These are phyloP conservation scores for Mycalesis mineus DNA, from an alignment of 2,888 invertebrate species.

Conservation along the genomic window DNA sequence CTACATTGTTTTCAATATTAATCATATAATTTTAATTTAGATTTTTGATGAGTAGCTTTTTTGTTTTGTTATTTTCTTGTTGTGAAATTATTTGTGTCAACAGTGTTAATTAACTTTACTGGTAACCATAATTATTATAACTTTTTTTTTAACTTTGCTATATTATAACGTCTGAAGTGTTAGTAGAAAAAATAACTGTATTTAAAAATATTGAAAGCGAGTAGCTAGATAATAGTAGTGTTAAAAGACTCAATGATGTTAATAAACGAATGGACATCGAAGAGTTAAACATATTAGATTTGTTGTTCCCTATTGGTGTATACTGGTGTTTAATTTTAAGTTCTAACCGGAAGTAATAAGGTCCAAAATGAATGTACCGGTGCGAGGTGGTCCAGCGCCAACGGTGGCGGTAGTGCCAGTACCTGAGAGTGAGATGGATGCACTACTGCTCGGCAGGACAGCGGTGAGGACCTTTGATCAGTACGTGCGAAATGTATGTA, in stretches of 20 bases:
- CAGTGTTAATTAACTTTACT: too few species aligned
- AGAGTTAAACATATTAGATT: background rate
- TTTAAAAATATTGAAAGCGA: background rate
- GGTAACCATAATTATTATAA: too few species aligned
- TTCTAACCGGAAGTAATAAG: slow-evolving; percentile 33
- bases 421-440: slow-evolving; percentile 88
- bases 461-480: slow-evolving; percentile 84
- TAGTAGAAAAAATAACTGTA: background rate
- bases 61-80: too few species aligned
- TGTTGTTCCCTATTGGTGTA: background rate
- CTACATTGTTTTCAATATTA: background rate
- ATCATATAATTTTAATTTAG: background rate
- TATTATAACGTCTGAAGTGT: background rate
- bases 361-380: slow-evolving; percentile 55
- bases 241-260: background rate
- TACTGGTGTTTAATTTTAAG: slow-evolving; percentile 28
- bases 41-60: too few species aligned
- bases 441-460: slow-evolving; percentile 85
- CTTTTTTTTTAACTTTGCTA: background rate
- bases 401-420: slow-evolving; percentile 80
- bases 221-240: background rate
- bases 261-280: background rate
- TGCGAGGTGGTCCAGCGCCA: slow-evolving; percentile 68
- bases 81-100: too few species aligned
- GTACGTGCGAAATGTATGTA: slow-evolving; percentile 78